A percentile compares a stretch with the other conserved stretches of the same genome.
These are phyloP conservation scores for Lophotis ruficrista DNA, from an alignment of 2,113 vertebrate species.

Conservation along the genomic window DNA sequence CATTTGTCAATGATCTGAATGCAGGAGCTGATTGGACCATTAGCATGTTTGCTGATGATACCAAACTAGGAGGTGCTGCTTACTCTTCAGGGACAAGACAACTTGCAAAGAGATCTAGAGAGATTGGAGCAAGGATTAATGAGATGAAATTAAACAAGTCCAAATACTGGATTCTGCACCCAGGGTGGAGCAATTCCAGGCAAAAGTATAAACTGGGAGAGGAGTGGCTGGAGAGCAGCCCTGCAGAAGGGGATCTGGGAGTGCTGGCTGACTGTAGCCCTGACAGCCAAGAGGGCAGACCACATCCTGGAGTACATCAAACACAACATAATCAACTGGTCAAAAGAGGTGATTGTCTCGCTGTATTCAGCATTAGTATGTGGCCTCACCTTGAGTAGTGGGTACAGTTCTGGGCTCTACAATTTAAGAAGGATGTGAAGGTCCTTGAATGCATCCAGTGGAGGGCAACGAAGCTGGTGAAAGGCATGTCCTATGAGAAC, in stretches of 20 bases:
- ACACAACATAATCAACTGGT: neutral
- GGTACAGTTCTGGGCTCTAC: neutral
- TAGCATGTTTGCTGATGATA: neutral
- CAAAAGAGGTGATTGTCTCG: neutral
- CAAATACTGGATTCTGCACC: neutral
- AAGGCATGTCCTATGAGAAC: no score
- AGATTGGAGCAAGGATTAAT: neutral
- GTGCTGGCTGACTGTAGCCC: no score
- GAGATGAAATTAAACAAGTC: neutral
- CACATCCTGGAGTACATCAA: neutral
- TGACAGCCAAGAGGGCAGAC: no score
- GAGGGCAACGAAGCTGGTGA: neutral
- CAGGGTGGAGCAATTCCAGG: fast-evolving
- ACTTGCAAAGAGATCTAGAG: neutral
- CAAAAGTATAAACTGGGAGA: neutral
- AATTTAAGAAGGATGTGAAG: no score
- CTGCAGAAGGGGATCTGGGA: neutral
- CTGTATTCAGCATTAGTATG: neutral
- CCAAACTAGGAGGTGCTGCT: neutral
- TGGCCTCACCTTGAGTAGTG: neutral
- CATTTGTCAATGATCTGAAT: neutral
- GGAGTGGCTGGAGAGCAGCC: neutral
- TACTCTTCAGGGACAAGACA: neutral
- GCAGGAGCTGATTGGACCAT: neutral
- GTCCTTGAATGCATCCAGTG: neutral